A percentile compares a stretch with the other conserved stretches of the same genome.
phyloP scores from a whole-genome alignment of 2,797 vertebrate species.

The Diglossa cyanea region DNA sequence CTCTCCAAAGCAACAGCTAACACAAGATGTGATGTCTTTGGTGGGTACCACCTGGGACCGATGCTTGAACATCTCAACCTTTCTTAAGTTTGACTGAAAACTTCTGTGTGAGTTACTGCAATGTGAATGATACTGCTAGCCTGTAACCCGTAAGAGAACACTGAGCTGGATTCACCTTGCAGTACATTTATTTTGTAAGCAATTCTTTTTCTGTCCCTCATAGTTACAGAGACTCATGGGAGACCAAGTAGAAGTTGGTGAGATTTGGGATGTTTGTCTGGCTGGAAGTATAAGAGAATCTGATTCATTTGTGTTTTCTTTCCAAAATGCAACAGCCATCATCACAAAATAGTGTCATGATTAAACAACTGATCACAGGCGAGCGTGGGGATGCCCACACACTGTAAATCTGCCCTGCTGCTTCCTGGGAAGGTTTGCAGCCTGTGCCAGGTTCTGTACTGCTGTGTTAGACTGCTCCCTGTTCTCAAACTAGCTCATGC shows the following conservation, averaged over 20 bases:
- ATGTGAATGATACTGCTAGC: neutral
- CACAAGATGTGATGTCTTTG: neutral
- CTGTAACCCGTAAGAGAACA: neutral
- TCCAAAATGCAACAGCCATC: neutral
- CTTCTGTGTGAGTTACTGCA: neutral
- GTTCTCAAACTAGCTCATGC: neutral
- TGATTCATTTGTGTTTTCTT: neutral
- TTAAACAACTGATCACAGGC: neutral
- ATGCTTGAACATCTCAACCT: neutral
- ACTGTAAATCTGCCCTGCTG: neutral
- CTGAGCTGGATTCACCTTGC: neutral
- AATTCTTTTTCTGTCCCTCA: neutral
- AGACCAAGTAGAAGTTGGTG: neutral
- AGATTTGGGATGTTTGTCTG: neutral
- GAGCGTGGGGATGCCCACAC: neutral
- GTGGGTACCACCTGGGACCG: neutral
- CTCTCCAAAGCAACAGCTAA: neutral
- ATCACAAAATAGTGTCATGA: neutral
- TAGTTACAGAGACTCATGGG: neutral
- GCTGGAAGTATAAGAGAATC: neutral
- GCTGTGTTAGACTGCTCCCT: constrained; percentile 2
- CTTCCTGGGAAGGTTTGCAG: neutral
- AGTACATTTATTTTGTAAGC: neutral
- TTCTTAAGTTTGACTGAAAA: neutral
- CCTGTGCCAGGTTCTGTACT: neutral